Percentiles rank a stretch among this genome's conserved stretches.
Evolutionary conservation across 2,113 vertebrate genomes (phyloP).

Genomic region (Upupa epops): DNA sequence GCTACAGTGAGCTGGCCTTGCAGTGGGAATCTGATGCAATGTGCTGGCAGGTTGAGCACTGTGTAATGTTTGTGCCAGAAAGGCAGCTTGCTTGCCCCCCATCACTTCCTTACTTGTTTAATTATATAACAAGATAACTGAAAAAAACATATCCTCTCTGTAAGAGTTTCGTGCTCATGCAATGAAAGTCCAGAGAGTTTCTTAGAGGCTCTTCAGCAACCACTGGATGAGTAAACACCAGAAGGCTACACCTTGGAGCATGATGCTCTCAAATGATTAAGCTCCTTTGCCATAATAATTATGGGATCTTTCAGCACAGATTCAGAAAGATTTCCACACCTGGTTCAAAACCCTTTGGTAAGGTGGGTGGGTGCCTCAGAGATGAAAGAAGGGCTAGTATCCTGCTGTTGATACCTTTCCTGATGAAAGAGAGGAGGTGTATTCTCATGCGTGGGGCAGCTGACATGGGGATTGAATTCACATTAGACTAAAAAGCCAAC

Average conservation of each 20-base stretch:
- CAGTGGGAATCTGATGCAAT: constrained; percentile 60
- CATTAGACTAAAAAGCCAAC: constrained; percentile 47
- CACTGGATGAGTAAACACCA: constrained; percentile 3
- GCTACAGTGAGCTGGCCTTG: constrained; percentile 35
- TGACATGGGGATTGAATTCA: constrained; percentile 46
- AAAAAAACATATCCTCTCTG: background rate
- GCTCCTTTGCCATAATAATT: constrained; percentile 61
- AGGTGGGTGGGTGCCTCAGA: constrained; percentile 57
- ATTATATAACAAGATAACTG: constrained; percentile 44
- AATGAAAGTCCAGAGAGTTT: background rate
- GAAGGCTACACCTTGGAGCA: constrained; percentile 44
- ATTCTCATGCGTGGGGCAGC: constrained; percentile 53
- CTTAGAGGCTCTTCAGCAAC: background rate
- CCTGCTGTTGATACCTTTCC: constrained; percentile 56
- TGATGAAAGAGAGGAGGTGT: constrained; percentile 67
- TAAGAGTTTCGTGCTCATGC: background rate
- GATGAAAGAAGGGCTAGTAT: constrained; percentile 71
- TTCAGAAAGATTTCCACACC: constrained; percentile 62
- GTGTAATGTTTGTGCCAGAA: constrained; percentile 44
- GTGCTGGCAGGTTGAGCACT: constrained; percentile 27
- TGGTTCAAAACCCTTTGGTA: constrained; percentile 61
- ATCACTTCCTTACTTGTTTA: constrained; percentile 6
- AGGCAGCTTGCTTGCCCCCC: background rate
- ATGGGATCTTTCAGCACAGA: constrained; percentile 67
- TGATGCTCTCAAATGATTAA: constrained; percentile 39